A percentile compares a stretch with the other conserved stretches of the same genome.
These are phyloP conservation scores for Puma concolor DNA, from an alignment of 2,113 vertebrate species.

Conservation along the genomic window DNA sequence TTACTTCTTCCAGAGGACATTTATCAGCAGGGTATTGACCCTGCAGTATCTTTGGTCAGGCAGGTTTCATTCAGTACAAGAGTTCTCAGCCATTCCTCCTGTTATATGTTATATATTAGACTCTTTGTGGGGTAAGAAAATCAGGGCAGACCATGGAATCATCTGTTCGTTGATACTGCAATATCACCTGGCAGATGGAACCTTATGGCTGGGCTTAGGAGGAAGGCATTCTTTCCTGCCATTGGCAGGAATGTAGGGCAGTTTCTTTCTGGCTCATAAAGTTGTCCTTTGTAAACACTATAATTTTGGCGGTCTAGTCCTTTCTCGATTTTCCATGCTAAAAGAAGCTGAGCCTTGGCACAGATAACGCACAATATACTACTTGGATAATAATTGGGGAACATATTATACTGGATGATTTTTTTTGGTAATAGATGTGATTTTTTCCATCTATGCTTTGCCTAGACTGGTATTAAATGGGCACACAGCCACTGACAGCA, in stretches of 20 bases:
- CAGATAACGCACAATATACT: not conserved
- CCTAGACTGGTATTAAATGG: slow-evolving; percentile 6
- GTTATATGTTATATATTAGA: not conserved
- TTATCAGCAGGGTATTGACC: not conserved
- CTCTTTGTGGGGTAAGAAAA: not conserved
- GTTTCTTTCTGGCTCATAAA: slow-evolving; percentile 64
- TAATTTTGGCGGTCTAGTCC: slow-evolving; percentile 53
- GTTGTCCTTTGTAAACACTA: slow-evolving; percentile 58
- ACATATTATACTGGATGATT: not conserved
- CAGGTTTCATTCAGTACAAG: not conserved
- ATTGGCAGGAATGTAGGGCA: slow-evolving; percentile 63
- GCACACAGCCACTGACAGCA: not conserved
- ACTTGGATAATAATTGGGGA: slow-evolving; percentile 13
- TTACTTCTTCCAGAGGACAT: slow-evolving; percentile 14
- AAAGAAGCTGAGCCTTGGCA: not conserved
- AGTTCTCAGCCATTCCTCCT: not conserved
- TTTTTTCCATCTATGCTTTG: slow-evolving; percentile 18
- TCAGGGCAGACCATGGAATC: slow-evolving; percentile 1
- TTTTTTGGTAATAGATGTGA: not conserved
- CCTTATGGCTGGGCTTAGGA: not conserved
- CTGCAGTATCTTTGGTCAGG: not conserved
- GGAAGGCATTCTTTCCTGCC: not conserved
- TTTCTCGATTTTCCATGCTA: slow-evolving; percentile 38
- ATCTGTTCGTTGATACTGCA: slow-evolving; percentile 34
- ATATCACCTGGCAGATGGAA: slow-evolving; percentile 50